phyloP scores from a whole-genome alignment of 1,140 invertebrate species.

The Trinorchestia longiramus region DNA sequence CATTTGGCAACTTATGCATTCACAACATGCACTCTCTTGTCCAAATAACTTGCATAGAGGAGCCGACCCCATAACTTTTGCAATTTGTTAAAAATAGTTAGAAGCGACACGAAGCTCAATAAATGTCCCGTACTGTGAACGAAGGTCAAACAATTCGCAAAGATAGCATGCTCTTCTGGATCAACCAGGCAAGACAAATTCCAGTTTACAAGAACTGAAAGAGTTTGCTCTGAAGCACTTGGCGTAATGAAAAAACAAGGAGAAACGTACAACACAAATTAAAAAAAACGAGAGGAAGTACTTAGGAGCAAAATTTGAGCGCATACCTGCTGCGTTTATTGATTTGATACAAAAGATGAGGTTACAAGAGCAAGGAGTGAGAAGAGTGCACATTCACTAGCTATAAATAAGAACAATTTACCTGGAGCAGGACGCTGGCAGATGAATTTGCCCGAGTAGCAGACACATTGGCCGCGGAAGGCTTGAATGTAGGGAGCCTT shows the following conservation, averaged over 20 bases:
- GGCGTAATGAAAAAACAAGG: neutral
- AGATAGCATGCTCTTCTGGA: neutral
- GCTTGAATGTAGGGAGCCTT: conserved; percentile 88
- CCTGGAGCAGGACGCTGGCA: conserved; percentile 88
- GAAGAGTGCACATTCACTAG: conserved; percentile 38
- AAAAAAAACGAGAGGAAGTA: neutral
- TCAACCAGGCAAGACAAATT: neutral
- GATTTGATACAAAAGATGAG: neutral
- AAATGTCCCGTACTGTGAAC: neutral
- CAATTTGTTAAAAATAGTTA: neutral
- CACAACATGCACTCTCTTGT: neutral
- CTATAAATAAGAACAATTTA: conserved; percentile 70
- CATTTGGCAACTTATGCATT: neutral
- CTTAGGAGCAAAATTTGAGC: neutral
- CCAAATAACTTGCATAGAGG: neutral
- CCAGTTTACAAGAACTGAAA: neutral
- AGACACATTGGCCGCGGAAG: conserved; percentile 87
- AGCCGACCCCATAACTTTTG: neutral
- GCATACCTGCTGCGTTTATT: neutral
- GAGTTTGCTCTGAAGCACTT: neutral
- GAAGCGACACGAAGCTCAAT: neutral
- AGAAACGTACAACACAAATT: neutral
- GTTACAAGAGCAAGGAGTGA: neutral
- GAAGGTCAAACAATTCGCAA: conserved; percentile 44
- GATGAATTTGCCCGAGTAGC: conserved; percentile 89